phyloP scores from a whole-genome alignment of 1,140 invertebrate genomes.

The Holotrichia oblita region DNA sequence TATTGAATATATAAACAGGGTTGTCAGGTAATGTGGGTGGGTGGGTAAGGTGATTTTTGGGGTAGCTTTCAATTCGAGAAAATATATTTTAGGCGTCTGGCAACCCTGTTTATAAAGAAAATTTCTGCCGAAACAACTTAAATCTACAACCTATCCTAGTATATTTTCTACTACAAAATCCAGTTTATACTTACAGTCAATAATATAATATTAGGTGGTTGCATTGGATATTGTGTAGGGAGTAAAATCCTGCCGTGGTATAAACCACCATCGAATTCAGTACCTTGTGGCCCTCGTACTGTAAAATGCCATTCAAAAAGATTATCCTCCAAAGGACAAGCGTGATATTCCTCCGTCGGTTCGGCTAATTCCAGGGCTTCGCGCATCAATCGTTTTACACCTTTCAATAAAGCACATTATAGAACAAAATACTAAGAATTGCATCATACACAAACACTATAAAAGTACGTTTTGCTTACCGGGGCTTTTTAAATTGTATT shows the following conservation, averaged over 20 bases:
- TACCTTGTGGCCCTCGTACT: constrained; percentile 84
- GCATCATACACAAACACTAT: not conserved
- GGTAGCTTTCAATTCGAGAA: no score
- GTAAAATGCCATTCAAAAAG: constrained; percentile 99
- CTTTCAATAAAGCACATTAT: constrained; percentile 64
- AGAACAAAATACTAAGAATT: constrained; percentile 16
- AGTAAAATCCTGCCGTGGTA: constrained; percentile 94
- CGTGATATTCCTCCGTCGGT: constrained; percentile 90
- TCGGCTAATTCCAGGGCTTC: constrained; percentile 88
- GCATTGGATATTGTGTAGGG: constrained; percentile 95
- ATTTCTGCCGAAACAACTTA: no score
- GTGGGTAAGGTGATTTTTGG: no score
- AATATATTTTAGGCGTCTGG: no score
- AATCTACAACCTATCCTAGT: no score
- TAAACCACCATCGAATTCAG: constrained; percentile 89
- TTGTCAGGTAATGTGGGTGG: no score
- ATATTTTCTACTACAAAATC: not conserved
- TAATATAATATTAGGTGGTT: constrained; percentile 95
- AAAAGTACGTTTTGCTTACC: constrained; percentile 51
- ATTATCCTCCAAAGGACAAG: constrained; percentile 93
- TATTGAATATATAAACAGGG: no score
- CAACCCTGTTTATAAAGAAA: no score
- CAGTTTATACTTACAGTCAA: constrained; percentile 77
- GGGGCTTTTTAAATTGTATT: constrained; percentile 60
- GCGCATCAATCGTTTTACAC: constrained; percentile 93